Percentiles rank a stretch among this genome's conserved stretches.
These are phyloP conservation scores for Copidosoma floridanum DNA, from an alignment of 1,140 invertebrate genomes.

Conservation along the genomic window DNA sequence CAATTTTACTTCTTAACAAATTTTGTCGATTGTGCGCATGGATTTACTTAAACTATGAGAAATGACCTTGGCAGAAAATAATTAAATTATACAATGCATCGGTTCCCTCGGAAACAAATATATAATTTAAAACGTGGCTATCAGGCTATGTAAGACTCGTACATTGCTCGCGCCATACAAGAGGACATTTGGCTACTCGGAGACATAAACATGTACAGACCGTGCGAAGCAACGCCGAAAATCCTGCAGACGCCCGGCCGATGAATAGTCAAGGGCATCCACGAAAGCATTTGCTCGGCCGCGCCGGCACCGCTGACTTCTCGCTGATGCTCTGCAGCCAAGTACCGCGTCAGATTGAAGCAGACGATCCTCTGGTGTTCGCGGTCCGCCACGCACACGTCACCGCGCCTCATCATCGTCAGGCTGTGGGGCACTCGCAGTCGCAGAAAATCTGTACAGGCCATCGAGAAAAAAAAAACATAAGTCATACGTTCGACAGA, in stretches of 20 bases:
- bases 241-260: constrained; percentile 72
- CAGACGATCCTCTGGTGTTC: constrained; percentile 88
- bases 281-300: constrained; percentile 52
- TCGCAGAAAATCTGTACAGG: constrained; percentile 57
- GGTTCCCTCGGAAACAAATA: no score
- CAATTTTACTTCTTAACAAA: no score
- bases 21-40: no score
- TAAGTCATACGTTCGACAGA: no score
- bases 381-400: constrained; percentile 91
- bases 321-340: neutral
- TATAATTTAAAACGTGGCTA: no score
- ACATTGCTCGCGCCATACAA: no score
- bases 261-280: constrained; percentile 66
- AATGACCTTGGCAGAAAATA: no score
- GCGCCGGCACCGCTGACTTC: constrained; percentile 30
- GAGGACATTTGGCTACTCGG: neutral
- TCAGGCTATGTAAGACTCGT: no score
- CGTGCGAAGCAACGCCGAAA: constrained; percentile 71
- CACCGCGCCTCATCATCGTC: constrained; percentile 74
- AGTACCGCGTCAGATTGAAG: constrained; percentile 60
- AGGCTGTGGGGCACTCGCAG: constrained; percentile 81
- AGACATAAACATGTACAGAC: constrained; percentile 45
- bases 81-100: no score
- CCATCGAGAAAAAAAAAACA: no score
- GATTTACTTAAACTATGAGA: no score